These are phyloP conservation scores for Helicolenus hilgendorfi DNA, from an alignment of 2,797 vertebrate genomes.

Conservation along the genomic window DNA sequence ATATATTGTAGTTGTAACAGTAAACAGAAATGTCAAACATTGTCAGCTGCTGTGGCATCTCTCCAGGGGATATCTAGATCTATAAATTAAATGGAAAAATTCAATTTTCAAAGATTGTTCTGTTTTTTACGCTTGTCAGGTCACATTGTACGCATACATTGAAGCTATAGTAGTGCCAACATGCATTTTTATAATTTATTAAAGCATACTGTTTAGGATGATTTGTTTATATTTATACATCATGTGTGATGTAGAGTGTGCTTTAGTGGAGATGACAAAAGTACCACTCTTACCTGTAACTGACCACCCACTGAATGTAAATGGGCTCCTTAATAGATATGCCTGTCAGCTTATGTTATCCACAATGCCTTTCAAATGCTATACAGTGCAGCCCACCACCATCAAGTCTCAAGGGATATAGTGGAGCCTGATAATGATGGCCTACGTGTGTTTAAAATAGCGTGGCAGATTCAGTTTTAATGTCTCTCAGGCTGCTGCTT, in stretches of 20 bases:
- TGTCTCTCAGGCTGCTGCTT: slow-evolving; percentile 23
- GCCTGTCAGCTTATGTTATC: slow-evolving; percentile 78
- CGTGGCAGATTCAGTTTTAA: slow-evolving; percentile 46
- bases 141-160: not conserved
- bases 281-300: slow-evolving; percentile 67
- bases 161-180: not conserved
- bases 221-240: slow-evolving; percentile 39
- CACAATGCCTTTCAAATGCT: slow-evolving; percentile 61
- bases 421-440: slow-evolving; percentile 64
- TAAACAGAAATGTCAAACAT: slow-evolving; percentile 50
- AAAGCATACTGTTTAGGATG: not conserved
- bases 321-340: slow-evolving; percentile 70
- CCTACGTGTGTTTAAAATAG: slow-evolving; percentile 65
- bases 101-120: not conserved
- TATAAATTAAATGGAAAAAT: slow-evolving; percentile 35
- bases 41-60: slow-evolving; percentile 13
- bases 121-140: not conserved
- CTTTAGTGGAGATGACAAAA: slow-evolving; percentile 41
- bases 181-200: not conserved
- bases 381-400: slow-evolving; percentile 59
- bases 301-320: slow-evolving; percentile 75
- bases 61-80: slow-evolving; percentile 10
- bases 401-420: slow-evolving; percentile 52
- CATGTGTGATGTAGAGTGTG: slow-evolving; percentile 2
- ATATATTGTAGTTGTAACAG: slow-evolving; percentile 13